Conservation (phyloP, 2,888 invertebrate species). For the Ochropleura plecta region DNA sequence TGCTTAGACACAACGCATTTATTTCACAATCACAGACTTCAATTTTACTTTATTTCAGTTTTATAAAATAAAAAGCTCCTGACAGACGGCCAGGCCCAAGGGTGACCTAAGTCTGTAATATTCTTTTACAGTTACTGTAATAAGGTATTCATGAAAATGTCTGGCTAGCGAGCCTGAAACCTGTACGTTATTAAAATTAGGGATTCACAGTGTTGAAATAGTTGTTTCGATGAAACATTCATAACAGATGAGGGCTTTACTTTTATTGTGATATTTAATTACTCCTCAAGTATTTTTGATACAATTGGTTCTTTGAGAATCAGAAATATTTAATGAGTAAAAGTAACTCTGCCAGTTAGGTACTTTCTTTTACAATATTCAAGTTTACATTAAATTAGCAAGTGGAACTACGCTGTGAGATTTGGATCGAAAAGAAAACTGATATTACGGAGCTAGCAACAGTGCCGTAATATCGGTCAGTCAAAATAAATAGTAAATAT, state of each 20-base stretch:
- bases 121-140: slow-evolving; percentile 33
- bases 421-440: no score
- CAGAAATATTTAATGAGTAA: neutral
- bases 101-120: slow-evolving; percentile 25
- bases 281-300: neutral
- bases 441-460: no score
- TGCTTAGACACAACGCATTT: slow-evolving; percentile 30
- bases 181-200: slow-evolving; percentile 35
- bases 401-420: neutral
- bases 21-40: slow-evolving; percentile 32
- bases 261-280: slow-evolving; percentile 4
- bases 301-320: neutral
- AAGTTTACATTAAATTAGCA: neutral
- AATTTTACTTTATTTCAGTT: slow-evolving; percentile 46
- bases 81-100: slow-evolving; percentile 43
- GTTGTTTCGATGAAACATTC: slow-evolving; percentile 9
- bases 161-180: slow-evolving; percentile 2
- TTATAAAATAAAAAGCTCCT: slow-evolving; percentile 11
- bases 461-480: no score
- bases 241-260: neutral
- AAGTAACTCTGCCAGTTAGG: neutral
- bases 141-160: slow-evolving; percentile 46
- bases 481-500: no score
- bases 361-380: neutral
- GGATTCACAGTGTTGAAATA: slow-evolving; percentile 6